These are phyloP conservation scores for Tenebrosternarchus preto DNA, from an alignment of 2,113 vertebrate species.

Conservation along the genomic window DNA sequence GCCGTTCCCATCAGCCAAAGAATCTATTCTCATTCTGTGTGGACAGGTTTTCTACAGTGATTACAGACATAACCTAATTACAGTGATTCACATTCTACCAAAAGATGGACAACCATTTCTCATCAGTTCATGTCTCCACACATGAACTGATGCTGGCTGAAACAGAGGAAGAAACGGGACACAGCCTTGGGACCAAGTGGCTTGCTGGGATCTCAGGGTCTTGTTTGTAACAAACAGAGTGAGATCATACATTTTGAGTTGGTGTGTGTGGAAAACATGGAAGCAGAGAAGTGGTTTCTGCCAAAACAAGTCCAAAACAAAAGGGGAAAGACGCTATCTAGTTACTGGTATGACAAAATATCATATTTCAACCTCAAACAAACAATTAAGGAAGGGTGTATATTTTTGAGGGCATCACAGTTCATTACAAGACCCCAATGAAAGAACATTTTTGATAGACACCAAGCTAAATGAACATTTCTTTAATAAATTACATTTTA, in stretches of 20 bases:
- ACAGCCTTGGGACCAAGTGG: conserved; percentile 19
- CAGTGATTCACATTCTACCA: conserved; percentile 59
- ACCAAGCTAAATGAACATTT: neutral
- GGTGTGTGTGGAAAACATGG: too few relatives aligned
- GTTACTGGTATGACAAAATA: neutral
- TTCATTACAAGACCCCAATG: too few relatives aligned
- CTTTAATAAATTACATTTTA: neutral
- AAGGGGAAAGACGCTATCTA: neutral
- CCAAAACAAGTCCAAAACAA: neutral
- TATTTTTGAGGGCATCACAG: neutral
- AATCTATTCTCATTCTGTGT: conserved; percentile 6
- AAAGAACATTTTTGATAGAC: neutral
- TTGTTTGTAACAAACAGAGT: conserved; percentile 35
- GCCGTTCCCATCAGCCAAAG: neutral
- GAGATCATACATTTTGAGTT: conserved; percentile 22
- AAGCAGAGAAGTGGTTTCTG: neutral
- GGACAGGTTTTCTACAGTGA: conserved; percentile 58
- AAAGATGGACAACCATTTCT: conserved; percentile 63
- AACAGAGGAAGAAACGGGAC: conserved; percentile 45
- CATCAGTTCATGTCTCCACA: too few relatives aligned
- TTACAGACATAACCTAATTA: conserved; percentile 67
- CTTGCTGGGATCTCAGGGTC: conserved; percentile 12
- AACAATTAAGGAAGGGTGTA: neutral
- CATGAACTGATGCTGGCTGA: conserved; percentile 53
- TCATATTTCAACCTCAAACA: neutral